Conservation (phyloP, 2,888 invertebrate genomes). For the Campoletis raptor region DNA sequence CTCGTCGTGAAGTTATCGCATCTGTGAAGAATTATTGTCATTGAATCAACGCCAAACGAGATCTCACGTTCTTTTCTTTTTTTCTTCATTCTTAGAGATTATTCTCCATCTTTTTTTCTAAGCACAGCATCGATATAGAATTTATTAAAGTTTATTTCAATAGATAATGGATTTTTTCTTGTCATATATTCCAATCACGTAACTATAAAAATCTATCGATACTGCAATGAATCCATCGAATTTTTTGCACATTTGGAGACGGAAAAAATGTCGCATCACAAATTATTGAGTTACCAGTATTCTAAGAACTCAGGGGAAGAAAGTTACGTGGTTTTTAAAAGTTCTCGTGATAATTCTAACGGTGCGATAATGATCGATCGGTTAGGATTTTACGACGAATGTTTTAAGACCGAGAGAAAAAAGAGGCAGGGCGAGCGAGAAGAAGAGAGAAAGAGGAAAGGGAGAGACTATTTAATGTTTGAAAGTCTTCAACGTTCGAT, state of each 20-base stretch:
- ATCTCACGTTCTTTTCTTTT: neutral
- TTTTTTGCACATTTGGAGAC: neutral
- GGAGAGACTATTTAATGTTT: conserved; percentile 64
- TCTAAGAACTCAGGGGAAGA: neutral
- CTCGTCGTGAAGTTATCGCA: neutral
- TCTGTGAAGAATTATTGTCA: neutral
- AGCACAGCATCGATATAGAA: too few relatives aligned
- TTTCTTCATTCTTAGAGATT: too few relatives aligned
- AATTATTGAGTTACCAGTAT: neutral
- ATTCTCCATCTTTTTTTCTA: too few relatives aligned
- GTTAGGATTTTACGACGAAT: neutral
- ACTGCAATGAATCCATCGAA: neutral
- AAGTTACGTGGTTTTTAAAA: neutral
- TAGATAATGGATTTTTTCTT: neutral
- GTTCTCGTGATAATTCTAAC: neutral
- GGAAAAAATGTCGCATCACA: neutral
- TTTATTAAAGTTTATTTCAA: neutral
- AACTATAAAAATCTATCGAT: neutral
- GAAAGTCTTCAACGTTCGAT: conserved; percentile 78
- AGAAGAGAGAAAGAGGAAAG: conserved; percentile 45
- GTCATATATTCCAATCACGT: neutral
- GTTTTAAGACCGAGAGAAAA: neutral
- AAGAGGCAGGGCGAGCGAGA: conserved; percentile 58
- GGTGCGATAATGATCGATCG: neutral
- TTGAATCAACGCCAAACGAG: neutral